Evolutionary conservation across 1,140 invertebrate species (phyloP).

Genomic region (Ips nitidus): DNA sequence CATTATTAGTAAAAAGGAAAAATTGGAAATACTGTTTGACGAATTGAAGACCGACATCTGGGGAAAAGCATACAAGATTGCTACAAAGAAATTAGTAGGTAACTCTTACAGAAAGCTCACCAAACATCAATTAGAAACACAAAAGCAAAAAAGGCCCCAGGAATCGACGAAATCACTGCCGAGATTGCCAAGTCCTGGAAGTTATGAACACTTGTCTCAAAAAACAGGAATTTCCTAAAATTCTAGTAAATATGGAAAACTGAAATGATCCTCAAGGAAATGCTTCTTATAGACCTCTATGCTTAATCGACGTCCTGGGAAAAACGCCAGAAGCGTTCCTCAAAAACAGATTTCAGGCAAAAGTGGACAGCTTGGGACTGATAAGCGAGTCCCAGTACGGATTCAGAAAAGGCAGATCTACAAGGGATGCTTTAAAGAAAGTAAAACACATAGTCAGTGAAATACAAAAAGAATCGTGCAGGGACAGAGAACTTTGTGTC

Average conservation of each 20-base stretch:
- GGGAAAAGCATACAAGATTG: background rate
- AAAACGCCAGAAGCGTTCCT: background rate
- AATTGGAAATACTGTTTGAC: background rate
- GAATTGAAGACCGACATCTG: background rate
- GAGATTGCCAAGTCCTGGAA: background rate
- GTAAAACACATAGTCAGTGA: background rate
- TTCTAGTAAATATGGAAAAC: background rate
- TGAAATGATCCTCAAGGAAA: background rate
- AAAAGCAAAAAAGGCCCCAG: constrained; percentile 1
- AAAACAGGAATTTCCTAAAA: background rate
- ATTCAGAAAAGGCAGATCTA: background rate
- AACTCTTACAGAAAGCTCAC: background rate
- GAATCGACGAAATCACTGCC: background rate
- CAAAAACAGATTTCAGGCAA: background rate
- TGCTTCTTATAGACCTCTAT: background rate
- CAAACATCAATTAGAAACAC: background rate
- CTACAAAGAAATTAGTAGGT: background rate
- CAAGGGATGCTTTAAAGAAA: background rate
- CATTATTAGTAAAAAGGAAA: background rate
- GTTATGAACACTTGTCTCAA: background rate
- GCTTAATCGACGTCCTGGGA: background rate
- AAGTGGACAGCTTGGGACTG: background rate
- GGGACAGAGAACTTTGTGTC: background rate
- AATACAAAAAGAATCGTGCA: background rate
- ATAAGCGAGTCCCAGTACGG: background rate